phyloP scores from a whole-genome alignment of 2,113 vertebrate genomes.

The Choloepus hoffmanni region DNA sequence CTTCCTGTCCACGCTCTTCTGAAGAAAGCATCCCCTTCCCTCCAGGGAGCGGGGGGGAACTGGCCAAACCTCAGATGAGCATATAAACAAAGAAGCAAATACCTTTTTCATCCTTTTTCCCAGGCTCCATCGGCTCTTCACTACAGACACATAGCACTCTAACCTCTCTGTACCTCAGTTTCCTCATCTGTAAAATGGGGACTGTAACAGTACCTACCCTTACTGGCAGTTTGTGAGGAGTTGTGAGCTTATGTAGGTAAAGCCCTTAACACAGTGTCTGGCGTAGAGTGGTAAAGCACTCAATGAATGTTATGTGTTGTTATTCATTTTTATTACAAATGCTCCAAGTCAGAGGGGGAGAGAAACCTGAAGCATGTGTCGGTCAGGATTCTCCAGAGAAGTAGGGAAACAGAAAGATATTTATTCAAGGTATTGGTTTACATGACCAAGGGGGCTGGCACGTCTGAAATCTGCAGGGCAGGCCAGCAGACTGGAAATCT shows the following conservation, averaged over 20 bases:
- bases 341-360: background rate
- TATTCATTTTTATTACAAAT: background rate
- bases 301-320: background rate
- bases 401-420: too few species aligned
- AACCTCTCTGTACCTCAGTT: background rate
- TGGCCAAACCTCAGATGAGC: background rate
- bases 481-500: too few species aligned
- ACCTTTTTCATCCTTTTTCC: background rate
- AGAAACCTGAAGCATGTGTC: too few species aligned
- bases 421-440: too few species aligned
- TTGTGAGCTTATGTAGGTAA: background rate
- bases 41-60: background rate
- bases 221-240: background rate
- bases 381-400: too few species aligned
- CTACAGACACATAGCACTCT: background rate
- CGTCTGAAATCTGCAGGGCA: too few species aligned
- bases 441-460: too few species aligned
- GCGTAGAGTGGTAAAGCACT: background rate
- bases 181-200: background rate
- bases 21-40: background rate
- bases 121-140: background rate
- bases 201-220: background rate
- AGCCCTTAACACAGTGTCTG: background rate
- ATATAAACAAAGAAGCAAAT: background rate
- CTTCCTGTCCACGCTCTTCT: background rate